Conservation (phyloP, 2,797 vertebrate species). For the Darevskia mixta region DNA sequence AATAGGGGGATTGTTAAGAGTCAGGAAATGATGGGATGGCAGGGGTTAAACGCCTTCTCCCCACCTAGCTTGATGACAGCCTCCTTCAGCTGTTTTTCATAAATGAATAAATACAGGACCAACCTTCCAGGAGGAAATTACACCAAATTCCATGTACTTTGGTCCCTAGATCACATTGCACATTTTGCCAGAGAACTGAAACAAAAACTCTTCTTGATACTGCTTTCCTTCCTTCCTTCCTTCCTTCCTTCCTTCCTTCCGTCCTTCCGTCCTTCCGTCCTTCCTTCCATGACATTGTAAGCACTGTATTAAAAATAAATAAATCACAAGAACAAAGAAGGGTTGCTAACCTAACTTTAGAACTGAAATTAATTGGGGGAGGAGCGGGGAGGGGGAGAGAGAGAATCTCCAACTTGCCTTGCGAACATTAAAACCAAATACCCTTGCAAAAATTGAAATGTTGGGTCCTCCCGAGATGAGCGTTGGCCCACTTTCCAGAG, state of each 20-base stretch:
- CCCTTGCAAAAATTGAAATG: too few species aligned
- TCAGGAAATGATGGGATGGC: neutral
- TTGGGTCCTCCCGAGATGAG: too few species aligned
- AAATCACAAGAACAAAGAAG: neutral
- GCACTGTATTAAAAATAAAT: too few species aligned
- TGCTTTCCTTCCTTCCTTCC: too few species aligned
- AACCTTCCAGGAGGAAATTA: neutral
- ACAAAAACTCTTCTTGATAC: neutral
- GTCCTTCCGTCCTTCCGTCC: too few species aligned
- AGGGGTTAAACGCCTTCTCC: neutral
- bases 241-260: too few species aligned
- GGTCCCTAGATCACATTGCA: neutral
- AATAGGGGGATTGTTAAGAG: too few species aligned
- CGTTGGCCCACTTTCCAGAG: too few species aligned
- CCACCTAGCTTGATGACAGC: neutral
- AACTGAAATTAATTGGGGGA: neutral
- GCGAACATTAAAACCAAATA: neutral
- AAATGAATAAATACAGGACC: neutral
- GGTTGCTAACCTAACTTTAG: neutral
- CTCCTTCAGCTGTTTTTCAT: neutral
- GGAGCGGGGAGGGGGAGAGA: neutral
- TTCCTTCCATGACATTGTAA: neutral
- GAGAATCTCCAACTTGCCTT: neutral
- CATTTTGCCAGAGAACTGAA: neutral
- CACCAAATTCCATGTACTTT: neutral